Evolutionary conservation across 1,140 invertebrate species (phyloP), one percentile per base, ranked within the genome.

Genomic region (Lanistes nyassanus): DNA sequence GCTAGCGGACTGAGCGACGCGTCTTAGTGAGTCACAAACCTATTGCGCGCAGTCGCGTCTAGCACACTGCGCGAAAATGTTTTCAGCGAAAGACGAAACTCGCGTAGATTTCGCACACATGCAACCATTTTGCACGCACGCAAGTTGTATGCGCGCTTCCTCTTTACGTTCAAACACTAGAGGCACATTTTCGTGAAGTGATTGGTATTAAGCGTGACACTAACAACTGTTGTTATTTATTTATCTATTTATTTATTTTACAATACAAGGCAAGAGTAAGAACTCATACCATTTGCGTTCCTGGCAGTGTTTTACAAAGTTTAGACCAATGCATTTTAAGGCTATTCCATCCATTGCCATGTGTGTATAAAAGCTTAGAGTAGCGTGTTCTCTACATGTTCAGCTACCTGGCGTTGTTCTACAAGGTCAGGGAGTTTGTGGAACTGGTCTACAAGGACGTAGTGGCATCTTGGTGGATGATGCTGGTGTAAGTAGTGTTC

Each of bases 371-470:
- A n/a, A n/a, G 39, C 34, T 68, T 36, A 21, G 23, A 9, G 7
- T 13, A 34, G 31, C 29, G 2, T 4, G n/a, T 26, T 65, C 36
- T 79, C 75, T 77, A 55, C 65, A 56, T 26, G 76, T 79, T 23
- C 76, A 88, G 86, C 36, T 85, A 79, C 68, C 66, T 89, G 42
- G 83, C 86, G 3, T 67, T 82, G 56, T 84, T 87, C 74, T 82
- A 84, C 64, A 82, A 85, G 23, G 78, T 78, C 13, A 79, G 82
- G 53, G 78, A 92, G 82, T 84, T 92, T 78, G 92, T 91, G 6
- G 91, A 93, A 68, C 92, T 93, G 80, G 91, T 97, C 62, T 92
- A 95, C 29, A 92, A 94, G 83, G 96, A 97, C 86, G 82, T 97
- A 60, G 89, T 92, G 23, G 91, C 91, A 56, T 92, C 93, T 0